Conservation (phyloP, 2,113 vertebrate genomes). For the Myrmecobius fasciatus region DNA sequence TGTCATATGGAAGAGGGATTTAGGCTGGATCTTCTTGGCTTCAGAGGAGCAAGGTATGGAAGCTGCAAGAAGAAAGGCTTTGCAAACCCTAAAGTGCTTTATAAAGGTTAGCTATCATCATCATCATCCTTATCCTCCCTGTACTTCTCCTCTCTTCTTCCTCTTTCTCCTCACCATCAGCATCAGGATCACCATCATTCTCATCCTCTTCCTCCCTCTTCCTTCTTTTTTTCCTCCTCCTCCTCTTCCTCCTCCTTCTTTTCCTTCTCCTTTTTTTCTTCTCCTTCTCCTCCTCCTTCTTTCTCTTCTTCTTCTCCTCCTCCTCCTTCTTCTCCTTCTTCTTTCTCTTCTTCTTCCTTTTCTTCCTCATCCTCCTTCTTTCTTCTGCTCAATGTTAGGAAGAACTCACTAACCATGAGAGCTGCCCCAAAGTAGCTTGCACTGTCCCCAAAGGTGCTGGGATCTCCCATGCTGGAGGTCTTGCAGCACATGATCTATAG, state of each 20-base stretch:
- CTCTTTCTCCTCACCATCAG: no score
- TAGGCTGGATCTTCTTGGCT: not conserved
- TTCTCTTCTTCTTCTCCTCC: no score
- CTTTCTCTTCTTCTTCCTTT: not conserved
- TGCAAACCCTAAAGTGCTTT: not conserved
- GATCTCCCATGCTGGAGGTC: not conserved
- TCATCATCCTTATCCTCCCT: no score
- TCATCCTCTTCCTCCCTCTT: no score
- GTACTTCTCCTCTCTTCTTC: no score
- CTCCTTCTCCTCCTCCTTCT: no score
- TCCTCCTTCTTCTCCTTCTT: not conserved
- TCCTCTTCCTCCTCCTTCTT: no score
- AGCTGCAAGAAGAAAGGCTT: not conserved
- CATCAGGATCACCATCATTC: no score
- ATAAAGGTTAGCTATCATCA: not conserved
- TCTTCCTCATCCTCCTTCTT: not conserved
- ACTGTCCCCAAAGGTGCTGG: not conserved
- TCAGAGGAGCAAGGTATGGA: not conserved
- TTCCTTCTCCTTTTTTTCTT: no score
- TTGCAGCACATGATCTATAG: not conserved
- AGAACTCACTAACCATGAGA: not conserved
- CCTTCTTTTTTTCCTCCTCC: no score
- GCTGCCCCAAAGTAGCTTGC: not conserved
- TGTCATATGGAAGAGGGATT: not conserved
- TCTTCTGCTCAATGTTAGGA: not conserved